Conservation (phyloP, 2,113 vertebrate genomes). For the Grammomys surdaster region DNA sequence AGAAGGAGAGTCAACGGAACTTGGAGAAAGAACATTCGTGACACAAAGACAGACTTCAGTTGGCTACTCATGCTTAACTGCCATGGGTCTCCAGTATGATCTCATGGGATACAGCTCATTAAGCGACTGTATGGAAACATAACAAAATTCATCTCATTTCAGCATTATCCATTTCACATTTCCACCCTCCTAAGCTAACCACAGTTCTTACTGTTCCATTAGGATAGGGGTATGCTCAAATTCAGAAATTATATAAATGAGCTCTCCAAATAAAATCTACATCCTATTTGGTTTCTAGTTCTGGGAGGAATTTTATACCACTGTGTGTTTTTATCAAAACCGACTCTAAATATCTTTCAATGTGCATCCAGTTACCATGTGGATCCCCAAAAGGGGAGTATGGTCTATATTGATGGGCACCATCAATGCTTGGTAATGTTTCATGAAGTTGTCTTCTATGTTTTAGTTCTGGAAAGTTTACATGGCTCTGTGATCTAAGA, state of each 20-base stretch:
- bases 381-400: neutral
- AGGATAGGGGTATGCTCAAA: conserved; percentile 53
- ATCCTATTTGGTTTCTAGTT: conserved; percentile 63
- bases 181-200: conserved; percentile 64
- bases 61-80: conserved; percentile 9
- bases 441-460: neutral
- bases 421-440: neutral
- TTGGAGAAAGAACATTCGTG: conserved; percentile 15
- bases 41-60: conserved; percentile 37
- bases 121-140: conserved; percentile 62
- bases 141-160: conserved; percentile 72
- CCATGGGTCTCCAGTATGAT: conserved; percentile 37
- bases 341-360: neutral
- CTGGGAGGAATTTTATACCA: conserved; percentile 58
- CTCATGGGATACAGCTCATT: conserved; percentile 74
- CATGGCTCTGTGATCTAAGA: neutral
- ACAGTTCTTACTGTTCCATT: conserved; percentile 72
- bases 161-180: conserved; percentile 41
- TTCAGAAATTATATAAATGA: conserved; percentile 46
- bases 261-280: conserved; percentile 47
- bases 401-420: neutral
- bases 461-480: neutral
- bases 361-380: neutral
- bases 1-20: neutral
- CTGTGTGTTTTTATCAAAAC: conserved; percentile 71